A percentile compares a stretch with the other conserved stretches of the same genome.
Conservation (phyloP, 2,113 vertebrate species). For the Elachura formosa region DNA sequence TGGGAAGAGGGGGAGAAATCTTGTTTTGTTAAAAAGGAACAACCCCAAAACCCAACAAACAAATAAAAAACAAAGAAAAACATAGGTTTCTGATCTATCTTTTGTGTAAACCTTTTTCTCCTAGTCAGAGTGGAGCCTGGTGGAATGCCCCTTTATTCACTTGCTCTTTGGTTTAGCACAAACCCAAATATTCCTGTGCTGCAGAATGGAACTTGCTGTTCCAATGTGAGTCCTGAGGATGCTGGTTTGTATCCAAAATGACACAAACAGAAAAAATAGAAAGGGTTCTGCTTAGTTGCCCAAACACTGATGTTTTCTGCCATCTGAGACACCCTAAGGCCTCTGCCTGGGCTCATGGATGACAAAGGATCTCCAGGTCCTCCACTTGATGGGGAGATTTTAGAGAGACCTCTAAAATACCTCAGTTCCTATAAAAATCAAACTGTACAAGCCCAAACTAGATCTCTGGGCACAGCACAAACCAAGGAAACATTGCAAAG, state of each 20-base stretch:
- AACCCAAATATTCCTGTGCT: not conserved
- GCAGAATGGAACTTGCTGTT: not conserved
- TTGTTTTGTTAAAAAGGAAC: not conserved
- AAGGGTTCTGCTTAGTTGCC: not conserved
- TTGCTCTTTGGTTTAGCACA: not conserved
- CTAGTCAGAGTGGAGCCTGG: not conserved
- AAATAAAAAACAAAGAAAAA: not conserved
- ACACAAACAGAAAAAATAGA: not conserved
- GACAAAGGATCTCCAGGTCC: not conserved
- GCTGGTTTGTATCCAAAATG: not conserved
- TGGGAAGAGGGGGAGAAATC: not conserved
- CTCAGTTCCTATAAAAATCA: not conserved
- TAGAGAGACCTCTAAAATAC: not conserved
- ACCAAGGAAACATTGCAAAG: not conserved
- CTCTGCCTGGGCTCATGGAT: not conserved
- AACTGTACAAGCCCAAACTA: no score
- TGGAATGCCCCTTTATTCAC: not conserved
- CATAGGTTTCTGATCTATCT: fast-evolving
- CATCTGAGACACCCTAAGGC: not conserved
- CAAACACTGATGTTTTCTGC: not conserved
- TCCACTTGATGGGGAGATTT: no score
- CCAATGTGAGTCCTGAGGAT: no score
- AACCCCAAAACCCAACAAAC: not conserved
- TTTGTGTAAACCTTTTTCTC: not conserved
- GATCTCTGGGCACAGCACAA: not conserved